These are phyloP conservation scores for Oreochromis niloticus DNA, from an alignment of 2,113 vertebrate genomes.

Conservation along the genomic window DNA sequence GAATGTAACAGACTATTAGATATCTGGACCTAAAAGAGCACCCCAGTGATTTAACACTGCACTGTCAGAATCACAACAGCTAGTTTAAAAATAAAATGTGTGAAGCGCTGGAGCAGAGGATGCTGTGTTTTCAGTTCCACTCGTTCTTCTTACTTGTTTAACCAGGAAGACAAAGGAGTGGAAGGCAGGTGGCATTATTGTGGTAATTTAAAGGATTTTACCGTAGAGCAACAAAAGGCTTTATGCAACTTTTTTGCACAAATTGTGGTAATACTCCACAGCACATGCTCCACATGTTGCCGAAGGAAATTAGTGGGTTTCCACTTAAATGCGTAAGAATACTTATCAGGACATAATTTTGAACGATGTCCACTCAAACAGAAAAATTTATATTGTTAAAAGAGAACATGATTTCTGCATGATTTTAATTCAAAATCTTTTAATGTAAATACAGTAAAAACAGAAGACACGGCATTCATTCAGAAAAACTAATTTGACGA, in stretches of 20 bases:
- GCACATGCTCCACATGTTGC: neutral
- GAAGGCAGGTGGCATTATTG: neutral
- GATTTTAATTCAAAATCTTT: neutral
- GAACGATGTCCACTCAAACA: neutral
- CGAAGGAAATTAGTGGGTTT: neutral
- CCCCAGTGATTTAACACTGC: neutral
- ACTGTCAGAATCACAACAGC: neutral
- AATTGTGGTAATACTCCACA: neutral
- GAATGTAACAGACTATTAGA: neutral
- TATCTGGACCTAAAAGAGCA: neutral
- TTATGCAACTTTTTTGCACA: neutral
- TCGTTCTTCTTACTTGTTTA: neutral
- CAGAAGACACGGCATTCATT: neutral
- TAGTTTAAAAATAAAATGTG: accelerated
- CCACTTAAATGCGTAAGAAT: neutral
- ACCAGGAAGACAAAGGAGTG: neutral
- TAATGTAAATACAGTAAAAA: neutral
- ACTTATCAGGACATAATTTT: neutral
- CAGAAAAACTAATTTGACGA: accelerated
- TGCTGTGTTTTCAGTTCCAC: accelerated
- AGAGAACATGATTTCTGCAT: neutral
- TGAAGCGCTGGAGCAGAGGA: neutral
- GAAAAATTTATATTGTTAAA: neutral
- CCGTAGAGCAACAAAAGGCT: neutral
- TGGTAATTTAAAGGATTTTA: neutral